Evolutionary conservation across 37 sponge, comb jelly and placozoan genomes (phyloP).

Genomic region (Hexactinellida sp.): DNA sequence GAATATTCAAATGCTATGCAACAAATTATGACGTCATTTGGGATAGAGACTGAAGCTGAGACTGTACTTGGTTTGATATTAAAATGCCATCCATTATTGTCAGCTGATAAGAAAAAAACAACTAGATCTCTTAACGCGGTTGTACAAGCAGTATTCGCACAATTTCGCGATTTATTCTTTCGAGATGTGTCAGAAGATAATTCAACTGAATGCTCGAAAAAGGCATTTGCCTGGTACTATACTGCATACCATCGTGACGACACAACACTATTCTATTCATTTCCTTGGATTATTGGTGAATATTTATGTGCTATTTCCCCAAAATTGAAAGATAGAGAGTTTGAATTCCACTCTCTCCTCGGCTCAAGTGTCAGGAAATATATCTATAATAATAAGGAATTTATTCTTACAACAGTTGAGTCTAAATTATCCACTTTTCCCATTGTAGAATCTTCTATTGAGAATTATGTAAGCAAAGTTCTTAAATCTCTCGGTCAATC

Average conservation of each 20-base stretch:
- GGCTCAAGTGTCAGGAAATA: background rate
- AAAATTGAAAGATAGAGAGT: background rate
- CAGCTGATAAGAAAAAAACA: constrained; percentile 6
- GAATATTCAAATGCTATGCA: background rate
- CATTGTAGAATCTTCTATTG: background rate
- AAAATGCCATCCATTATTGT: background rate
- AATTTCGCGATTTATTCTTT: background rate
- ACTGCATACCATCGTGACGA: background rate
- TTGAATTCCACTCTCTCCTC: background rate
- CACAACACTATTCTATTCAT: background rate
- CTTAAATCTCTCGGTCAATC: background rate
- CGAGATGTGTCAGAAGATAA: background rate
- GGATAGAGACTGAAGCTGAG: background rate
- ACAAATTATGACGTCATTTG: constrained; percentile 14
- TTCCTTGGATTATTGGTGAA: background rate
- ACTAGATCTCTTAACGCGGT: background rate
- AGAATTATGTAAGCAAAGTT: background rate
- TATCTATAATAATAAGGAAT: background rate
- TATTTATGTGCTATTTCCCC: background rate
- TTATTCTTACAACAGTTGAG: background rate
- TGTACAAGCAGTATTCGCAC: background rate
- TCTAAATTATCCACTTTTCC: constrained; percentile 2
- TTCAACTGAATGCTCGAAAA: background rate
- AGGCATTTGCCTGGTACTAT: background rate
- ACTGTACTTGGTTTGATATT: background rate